Percentiles rank a stretch among this genome's conserved stretches.
Conservation (phyloP, 2,113 vertebrate genomes). For the Ochotona curzoniae region DNA sequence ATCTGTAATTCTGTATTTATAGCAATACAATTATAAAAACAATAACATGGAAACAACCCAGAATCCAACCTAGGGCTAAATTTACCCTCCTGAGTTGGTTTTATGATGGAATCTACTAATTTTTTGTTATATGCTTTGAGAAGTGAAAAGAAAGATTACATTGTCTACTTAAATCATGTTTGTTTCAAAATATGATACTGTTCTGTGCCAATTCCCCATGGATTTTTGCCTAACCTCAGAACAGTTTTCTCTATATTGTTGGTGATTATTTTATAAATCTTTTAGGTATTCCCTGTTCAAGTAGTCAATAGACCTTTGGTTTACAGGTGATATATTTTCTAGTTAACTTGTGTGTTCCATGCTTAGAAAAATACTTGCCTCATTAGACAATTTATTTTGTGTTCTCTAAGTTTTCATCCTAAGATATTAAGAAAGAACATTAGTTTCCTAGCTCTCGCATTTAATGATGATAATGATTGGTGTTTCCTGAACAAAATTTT, state of each 20-base stretch:
- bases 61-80: not conserved
- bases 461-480: conserved; percentile 38
- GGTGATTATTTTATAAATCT: not conserved
- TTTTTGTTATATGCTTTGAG: not conserved
- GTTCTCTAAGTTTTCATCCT: not conserved
- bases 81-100: not conserved
- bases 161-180: not conserved
- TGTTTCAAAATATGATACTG: not conserved
- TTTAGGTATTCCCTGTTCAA: not conserved
- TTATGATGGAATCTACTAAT: not conserved
- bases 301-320: not conserved
- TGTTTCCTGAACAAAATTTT: conserved; percentile 9
- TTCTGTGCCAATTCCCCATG: not conserved
- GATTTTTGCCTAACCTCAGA: not conserved
- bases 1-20: too few species aligned
- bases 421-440: conserved; percentile 18
- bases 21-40: too few species aligned
- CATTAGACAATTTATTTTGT: not conserved
- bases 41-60: too few species aligned
- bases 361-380: not conserved
- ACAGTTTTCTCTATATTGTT: not conserved
- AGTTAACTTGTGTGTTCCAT: not conserved
- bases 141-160: not conserved
- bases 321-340: not conserved
- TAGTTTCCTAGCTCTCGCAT: not conserved